Evolutionary conservation across 2,888 invertebrate genomes (phyloP).

Genomic region (Craniophora ligustri): DNA sequence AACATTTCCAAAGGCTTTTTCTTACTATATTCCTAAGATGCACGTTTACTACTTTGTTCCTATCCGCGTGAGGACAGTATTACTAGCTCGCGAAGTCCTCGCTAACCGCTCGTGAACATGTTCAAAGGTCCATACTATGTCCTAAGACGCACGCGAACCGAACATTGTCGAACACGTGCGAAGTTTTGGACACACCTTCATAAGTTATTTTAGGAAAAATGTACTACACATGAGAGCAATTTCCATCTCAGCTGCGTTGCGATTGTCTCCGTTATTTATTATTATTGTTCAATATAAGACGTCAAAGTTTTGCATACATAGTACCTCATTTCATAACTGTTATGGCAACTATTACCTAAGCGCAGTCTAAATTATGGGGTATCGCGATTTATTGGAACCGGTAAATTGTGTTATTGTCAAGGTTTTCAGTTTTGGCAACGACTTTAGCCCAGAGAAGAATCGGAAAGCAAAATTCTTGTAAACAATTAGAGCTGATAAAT

Average conservation of each 20-base stretch:
- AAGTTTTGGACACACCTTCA: constrained; percentile 11
- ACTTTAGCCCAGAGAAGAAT: not conserved
- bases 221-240: constrained; percentile 42
- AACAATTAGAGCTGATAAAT: no score
- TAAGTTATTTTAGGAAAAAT: constrained; percentile 42
- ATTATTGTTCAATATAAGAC: constrained; percentile 78
- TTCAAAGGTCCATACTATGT: no score
- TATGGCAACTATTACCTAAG: constrained; percentile 66
- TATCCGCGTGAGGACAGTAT: no score
- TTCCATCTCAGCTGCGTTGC: constrained; percentile 54
- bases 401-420: not conserved
- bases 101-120: no score
- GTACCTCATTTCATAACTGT: constrained; percentile 77
- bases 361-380: constrained; percentile 26
- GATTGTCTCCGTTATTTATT: constrained; percentile 76
- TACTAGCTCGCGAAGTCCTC: no score
- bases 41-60: no score
- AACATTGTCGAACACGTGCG: no score
- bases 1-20: no score
- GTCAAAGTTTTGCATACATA: constrained; percentile 82
- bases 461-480: no score
- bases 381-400: constrained; percentile 20
- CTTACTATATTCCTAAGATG: no score
- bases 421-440: not conserved
- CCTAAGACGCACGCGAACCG: not conserved